A percentile compares a stretch with the other conserved stretches of the same genome.
Conservation (phyloP, 2,113 vertebrate genomes). For the Xenopus tropicalis region DNA sequence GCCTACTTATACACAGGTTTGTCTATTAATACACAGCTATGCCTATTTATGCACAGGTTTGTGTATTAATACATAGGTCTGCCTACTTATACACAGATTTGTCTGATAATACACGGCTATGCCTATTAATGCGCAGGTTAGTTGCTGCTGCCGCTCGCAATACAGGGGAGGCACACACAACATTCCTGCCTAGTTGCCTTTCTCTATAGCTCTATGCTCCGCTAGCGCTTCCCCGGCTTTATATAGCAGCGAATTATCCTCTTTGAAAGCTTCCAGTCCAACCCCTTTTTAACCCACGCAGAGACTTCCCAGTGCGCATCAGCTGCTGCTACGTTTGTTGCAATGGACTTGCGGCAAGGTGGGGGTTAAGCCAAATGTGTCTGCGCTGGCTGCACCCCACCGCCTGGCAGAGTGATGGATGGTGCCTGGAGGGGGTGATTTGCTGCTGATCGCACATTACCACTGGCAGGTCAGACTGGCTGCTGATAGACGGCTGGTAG, state of each 20-base stretch:
- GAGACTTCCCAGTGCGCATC: neutral
- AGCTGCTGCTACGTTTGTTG: neutral
- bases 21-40: too few relatives aligned
- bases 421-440: conserved; percentile 53
- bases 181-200: too few relatives aligned
- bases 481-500: conserved; percentile 75
- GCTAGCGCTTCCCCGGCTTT: neutral
- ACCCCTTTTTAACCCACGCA: conserved; percentile 2
- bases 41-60: too few relatives aligned
- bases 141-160: too few relatives aligned
- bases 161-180: too few relatives aligned
- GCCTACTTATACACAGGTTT: too few relatives aligned
- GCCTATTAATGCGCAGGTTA: too few relatives aligned
- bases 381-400: conserved; percentile 53
- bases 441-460: conserved; percentile 80
- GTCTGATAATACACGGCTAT: too few relatives aligned
- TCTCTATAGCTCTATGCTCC: neutral
- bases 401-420: conserved; percentile 50
- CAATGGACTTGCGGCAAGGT: neutral
- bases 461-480: conserved; percentile 71
- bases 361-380: neutral
- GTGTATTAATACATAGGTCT: too few relatives aligned
- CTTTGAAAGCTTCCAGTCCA: neutral
- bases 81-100: too few relatives aligned
- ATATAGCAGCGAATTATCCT: neutral